Evolutionary conservation across 2,113 vertebrate genomes (phyloP).

Genomic region (Morone chrysops): DNA sequence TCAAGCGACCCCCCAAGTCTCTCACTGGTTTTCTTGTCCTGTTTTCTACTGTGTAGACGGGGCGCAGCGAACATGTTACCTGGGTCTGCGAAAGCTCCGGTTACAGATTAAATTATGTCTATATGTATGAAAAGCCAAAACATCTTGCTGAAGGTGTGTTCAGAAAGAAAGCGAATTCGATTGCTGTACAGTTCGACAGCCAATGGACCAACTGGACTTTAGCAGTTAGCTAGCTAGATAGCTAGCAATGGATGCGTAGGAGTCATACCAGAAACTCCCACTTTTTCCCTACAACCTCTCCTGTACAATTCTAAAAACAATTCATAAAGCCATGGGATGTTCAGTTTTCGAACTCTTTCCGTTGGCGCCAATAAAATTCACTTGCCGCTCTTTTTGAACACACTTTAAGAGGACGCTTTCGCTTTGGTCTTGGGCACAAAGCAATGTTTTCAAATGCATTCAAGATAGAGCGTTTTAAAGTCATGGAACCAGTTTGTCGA

Average conservation of each 20-base stretch:
- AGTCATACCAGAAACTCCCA: no score
- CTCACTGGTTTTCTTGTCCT: conserved; percentile 17
- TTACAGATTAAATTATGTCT: neutral
- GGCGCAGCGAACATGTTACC: conserved; percentile 26
- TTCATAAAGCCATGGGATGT: neutral
- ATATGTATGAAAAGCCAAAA: conserved; percentile 8
- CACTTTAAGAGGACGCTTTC: conserved; percentile 7
- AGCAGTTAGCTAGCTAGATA: neutral
- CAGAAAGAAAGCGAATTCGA: neutral
- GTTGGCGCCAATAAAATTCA: neutral
- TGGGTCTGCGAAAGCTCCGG: conserved; percentile 1
- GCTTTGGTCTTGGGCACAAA: conserved; percentile 47
- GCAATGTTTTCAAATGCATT: conserved; percentile 32
- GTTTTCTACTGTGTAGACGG: conserved; percentile 78
- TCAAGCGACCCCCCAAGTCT: conserved; percentile 23
- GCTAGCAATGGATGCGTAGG: neutral
- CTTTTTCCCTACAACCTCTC: neutral
- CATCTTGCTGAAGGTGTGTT: conserved; percentile 29
- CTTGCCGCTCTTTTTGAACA: conserved; percentile 5
- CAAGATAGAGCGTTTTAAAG: neutral
- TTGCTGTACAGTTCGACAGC: neutral
- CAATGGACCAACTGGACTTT: neutral
- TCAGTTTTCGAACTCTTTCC: no score
- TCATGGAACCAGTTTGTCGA: conserved; percentile 29
- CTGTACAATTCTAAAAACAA: neutral